Conservation (phyloP, 2,113 vertebrate genomes). For the Podiceps cristatus region DNA sequence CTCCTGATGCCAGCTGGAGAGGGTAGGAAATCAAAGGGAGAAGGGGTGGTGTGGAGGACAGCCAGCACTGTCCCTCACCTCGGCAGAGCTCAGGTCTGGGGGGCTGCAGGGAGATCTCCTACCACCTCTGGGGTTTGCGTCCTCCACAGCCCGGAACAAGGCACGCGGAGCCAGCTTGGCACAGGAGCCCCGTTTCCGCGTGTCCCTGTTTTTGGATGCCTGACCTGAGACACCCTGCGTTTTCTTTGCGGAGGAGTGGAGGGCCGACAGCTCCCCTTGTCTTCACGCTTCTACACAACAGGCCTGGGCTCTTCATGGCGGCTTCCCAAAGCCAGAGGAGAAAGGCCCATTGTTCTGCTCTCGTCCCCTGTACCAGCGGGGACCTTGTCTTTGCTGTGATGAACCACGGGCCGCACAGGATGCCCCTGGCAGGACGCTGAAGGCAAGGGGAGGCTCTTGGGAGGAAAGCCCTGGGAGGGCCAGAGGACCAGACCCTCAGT, state of each 20-base stretch:
- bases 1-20: background rate
- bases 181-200: fast-evolving
- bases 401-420: background rate
- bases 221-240: background rate
- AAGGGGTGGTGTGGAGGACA: background rate
- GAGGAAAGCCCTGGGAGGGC: background rate
- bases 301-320: background rate
- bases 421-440: background rate
- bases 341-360: constrained; percentile 20
- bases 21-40: background rate
- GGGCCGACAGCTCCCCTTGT: background rate
- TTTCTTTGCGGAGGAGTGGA: background rate
- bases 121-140: background rate
- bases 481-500: background rate
- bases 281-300: background rate
- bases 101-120: background rate
- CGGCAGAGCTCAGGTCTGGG: background rate
- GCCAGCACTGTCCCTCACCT: background rate
- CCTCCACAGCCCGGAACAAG: background rate
- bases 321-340: constrained; percentile 1
- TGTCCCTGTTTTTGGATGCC: background rate
- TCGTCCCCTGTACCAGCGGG: fast-evolving
- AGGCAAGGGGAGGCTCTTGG: background rate
- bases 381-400: background rate
- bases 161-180: background rate